Evolutionary conservation across 1,140 invertebrate genomes (phyloP), one percentile per base, ranked within the genome.

Genomic region (Bombus consobrinus): DNA sequence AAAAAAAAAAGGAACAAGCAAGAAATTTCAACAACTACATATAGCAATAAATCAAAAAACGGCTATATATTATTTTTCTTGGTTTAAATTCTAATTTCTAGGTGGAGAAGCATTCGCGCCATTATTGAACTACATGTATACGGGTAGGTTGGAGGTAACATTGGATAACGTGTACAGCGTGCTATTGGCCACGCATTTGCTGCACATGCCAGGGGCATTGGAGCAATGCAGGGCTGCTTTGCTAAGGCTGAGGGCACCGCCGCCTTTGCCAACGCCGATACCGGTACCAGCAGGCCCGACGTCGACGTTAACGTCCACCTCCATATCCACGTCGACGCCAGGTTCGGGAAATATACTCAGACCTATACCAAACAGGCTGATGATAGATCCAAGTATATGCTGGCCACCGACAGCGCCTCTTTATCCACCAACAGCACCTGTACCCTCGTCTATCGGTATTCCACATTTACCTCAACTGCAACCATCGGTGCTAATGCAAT

Each of bases 51-150:
- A 18, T 47, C 0, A 6, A 53, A 53, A 18, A 6, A 6, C 15
- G 47, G 5, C 18, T 53, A 53, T 53, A 47, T 37, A 13, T 15
- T 47, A 2, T 64, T n/a, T 15, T 12, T 15, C 62, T 64, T n/a
- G n/a, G 4, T 13, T 32, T 18, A 18, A 66, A 71, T 71, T 12
- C 39, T 13, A 41, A 72, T 12, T 85, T 85, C 13, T 73, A 95
- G 94, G 93, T 85, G 96, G 97, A 3, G 97, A 97, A 84, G 97
- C 97, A 69, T 98, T 98, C 90, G 97, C 97, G 2, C 97, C 97
- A 0, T 91, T 98, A 4, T 94, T 98, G 3, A 97, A 97, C 18
- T 97, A 97, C 93, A 97, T 98, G 97, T 97, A 97, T 94, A 97
- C 97, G 4, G 97, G 97, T 2, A 96, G 96, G 75, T 93, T 98